Conservation (phyloP, 2,888 invertebrate species). For the Galeruca laticollis region DNA sequence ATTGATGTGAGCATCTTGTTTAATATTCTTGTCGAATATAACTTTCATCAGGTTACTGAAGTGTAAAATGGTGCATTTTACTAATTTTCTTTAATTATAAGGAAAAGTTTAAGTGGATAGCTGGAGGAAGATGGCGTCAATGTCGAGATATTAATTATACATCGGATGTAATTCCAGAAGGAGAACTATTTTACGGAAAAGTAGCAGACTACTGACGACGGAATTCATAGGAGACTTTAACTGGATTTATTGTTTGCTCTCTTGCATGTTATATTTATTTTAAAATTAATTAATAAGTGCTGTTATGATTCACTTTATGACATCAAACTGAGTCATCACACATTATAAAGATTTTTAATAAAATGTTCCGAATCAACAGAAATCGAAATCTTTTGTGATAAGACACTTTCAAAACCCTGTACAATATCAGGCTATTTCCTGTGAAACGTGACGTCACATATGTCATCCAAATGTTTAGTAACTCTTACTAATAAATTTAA, state of each 20-base stretch:
- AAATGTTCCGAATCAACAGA: no score
- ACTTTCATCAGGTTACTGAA: background rate
- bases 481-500: no score
- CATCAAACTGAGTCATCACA: no score
- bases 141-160: background rate
- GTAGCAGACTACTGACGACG: background rate
- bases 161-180: background rate
- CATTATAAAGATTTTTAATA: no score
- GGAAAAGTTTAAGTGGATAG: background rate
- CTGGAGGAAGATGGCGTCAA: background rate
- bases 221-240: background rate
- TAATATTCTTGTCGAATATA: background rate
- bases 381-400: no score
- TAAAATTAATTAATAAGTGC: no score
- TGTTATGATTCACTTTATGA: no score
- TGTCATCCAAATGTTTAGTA: no score
- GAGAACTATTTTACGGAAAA: background rate
- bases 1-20: background rate
- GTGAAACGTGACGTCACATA: no score
- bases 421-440: no score
- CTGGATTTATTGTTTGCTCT: background rate
- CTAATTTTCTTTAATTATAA: background rate
- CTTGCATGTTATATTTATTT: no score
- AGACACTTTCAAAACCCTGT: no score
- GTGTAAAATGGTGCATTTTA: background rate